phyloP scores from a whole-genome alignment of 2,888 invertebrate species.

The Amiota mariae region DNA sequence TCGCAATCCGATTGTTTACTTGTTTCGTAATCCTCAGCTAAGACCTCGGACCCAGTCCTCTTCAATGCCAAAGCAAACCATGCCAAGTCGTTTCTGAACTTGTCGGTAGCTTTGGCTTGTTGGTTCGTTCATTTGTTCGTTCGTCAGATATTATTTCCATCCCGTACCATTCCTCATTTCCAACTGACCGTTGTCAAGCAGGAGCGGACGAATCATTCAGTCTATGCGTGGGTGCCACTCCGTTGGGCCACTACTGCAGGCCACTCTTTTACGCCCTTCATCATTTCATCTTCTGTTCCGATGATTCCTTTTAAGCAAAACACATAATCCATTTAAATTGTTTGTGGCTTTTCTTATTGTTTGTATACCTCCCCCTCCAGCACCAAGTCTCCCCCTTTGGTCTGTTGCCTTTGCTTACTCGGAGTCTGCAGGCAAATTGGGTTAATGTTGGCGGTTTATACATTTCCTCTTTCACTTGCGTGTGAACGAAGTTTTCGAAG shows the following conservation, averaged over 20 bases:
- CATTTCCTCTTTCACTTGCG: background rate
- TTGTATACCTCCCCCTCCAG: conserved; percentile 53
- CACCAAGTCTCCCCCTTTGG: too few species aligned
- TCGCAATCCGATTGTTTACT: conserved; percentile 25
- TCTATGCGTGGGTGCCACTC: background rate
- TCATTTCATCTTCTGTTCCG: conserved; percentile 32
- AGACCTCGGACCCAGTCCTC: background rate
- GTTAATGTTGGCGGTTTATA: conserved; percentile 47
- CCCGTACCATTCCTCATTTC: background rate
- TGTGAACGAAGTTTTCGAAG: conserved; percentile 10
- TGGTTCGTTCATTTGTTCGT: conserved; percentile 15
- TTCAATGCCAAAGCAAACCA: background rate
- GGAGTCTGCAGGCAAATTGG: conserved; percentile 46
- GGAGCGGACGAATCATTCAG: background rate
- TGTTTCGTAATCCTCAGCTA: conserved; percentile 21
- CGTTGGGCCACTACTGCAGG: background rate
- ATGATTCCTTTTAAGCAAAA: conserved; percentile 52
- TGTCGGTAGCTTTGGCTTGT: background rate
- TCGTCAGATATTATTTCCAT: background rate
- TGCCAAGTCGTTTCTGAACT: background rate
- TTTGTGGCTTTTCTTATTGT: conserved; percentile 65
- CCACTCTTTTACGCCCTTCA: conserved; percentile 15
- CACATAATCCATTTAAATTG: conserved; percentile 66
- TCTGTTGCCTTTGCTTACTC: too few species aligned
- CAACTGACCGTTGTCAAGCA: background rate